A percentile compares a stretch with the other conserved stretches of the same genome.
Evolutionary conservation across 2,113 vertebrate genomes (phyloP).

Genomic region (Esox niger): DNA sequence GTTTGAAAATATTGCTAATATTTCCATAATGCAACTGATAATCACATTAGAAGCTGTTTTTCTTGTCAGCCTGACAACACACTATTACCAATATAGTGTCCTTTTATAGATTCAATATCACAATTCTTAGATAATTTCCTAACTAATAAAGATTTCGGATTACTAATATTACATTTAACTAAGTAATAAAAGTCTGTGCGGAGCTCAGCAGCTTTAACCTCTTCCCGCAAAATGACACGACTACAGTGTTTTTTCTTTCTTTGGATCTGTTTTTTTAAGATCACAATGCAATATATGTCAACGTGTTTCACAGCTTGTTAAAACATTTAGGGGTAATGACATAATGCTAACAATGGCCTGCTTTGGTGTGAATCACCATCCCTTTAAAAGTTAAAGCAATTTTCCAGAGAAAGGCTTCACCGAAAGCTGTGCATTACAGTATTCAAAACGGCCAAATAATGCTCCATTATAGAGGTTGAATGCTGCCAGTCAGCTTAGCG

Average conservation of each 20-base stretch:
- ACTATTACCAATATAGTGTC: too few species aligned
- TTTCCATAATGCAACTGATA: not conserved
- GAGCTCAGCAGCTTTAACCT: constrained; percentile 5
- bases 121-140: too few species aligned
- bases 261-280: constrained; percentile 73
- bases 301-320: constrained; percentile 87
- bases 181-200: not conserved
- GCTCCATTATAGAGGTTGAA: constrained; percentile 96
- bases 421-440: constrained; percentile 94
- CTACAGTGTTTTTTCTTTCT: constrained; percentile 21
- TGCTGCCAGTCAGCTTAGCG: constrained; percentile 95
- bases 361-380: constrained; percentile 89
- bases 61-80: not conserved
- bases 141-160: constrained; percentile 31
- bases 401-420: constrained; percentile 94
- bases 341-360: constrained; percentile 90
- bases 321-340: constrained; percentile 92
- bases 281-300: constrained; percentile 82
- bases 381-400: constrained; percentile 99
- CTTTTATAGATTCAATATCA: too few species aligned
- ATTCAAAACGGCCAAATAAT: constrained; percentile 99
- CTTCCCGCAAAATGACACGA: not conserved
- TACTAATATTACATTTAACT: constrained; percentile 18
- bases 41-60: not conserved
- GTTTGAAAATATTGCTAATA: constrained; percentile 24